Base-by-base conservation (phyloP, 2,888 invertebrate genomes). In the Pseudoips prasinana region DNA sequence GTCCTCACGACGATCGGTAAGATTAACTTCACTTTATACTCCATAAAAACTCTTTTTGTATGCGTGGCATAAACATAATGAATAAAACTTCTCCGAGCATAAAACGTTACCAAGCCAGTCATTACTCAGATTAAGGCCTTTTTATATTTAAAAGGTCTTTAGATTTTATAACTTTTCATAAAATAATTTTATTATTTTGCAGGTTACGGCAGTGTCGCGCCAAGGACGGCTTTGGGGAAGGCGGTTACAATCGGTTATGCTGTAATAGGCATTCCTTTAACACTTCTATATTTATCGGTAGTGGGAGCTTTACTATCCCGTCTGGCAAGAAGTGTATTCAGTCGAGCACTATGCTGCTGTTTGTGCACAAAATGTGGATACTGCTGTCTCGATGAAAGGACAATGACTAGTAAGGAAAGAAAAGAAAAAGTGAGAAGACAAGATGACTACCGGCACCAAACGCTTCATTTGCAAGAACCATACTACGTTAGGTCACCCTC, bases 121-220 rank as follows among this genome's bases (percentile, higher is more conserved):
- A 5, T 14, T 14, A 14, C 14, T 14, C 14, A 14, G 5, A 5
- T 14, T 2, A 14, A 14, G 5, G 3, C 14, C 5, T 5, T 14
- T 14, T 14, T 14, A 14, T 14, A 14, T 14, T 14, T 14, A 14
- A 14, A 5, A 14, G 14, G 14, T 5, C 2, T 14, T 14, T 5
- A 14, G 2, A 3, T 14, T 14, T 14, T 14, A 14, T 14, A 3
- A 14, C 14, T 14, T 14, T 14, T 14, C 14, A 14, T 14, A 7
- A 18, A 25, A 1, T 33, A 14, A 40, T 18, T 8, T 22, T 7
- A 30, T 22, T n/a, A 19, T 47, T 58, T 89, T 84, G 0, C 90
- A 97, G 97, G 98, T 58, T 98, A 97, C 69, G 98, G 98, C 35
- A 97, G 96, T 77, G 95, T 97, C 33, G 95, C 97, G 0, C 97